Evolutionary conservation across 1,140 invertebrate genomes (phyloP).

Genomic region (Ridgeia piscesae): DNA sequence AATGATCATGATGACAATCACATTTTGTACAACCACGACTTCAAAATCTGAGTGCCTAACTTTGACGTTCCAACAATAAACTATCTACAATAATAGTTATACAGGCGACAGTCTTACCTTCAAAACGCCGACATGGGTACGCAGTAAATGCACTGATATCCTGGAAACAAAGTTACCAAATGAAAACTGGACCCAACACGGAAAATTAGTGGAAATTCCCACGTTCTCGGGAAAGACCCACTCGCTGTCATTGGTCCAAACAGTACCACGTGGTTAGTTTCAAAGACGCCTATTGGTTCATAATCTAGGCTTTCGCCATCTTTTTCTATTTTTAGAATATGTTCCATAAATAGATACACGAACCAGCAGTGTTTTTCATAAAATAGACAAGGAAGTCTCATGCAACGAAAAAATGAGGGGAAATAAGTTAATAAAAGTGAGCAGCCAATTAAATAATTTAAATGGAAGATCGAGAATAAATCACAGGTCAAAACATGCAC

Average conservation of each 20-base stretch:
- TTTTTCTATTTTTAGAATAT: constrained; percentile 1
- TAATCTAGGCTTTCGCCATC: neutral
- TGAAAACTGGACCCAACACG: neutral
- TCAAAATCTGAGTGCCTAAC: neutral
- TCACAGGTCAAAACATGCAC: no score
- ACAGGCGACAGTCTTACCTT: neutral
- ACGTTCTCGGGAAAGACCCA: neutral
- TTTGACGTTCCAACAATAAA: neutral
- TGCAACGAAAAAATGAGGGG: neutral
- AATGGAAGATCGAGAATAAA: no score
- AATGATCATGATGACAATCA: no score
- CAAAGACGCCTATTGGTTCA: neutral
- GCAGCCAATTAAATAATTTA: no score
- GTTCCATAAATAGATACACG: neutral
- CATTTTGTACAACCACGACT: neutral
- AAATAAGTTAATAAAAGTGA: neutral
- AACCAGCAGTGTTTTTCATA: no score
- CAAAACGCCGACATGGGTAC: neutral
- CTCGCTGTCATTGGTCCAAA: neutral
- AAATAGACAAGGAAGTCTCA: neutral
- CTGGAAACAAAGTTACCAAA: neutral
- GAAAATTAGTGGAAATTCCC: neutral
- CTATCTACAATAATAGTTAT: neutral
- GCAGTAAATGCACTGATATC: neutral
- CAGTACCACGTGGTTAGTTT: neutral